These are phyloP conservation scores for Menidia menidia DNA, from an alignment of 2,797 vertebrate genomes.

Conservation along the genomic window DNA sequence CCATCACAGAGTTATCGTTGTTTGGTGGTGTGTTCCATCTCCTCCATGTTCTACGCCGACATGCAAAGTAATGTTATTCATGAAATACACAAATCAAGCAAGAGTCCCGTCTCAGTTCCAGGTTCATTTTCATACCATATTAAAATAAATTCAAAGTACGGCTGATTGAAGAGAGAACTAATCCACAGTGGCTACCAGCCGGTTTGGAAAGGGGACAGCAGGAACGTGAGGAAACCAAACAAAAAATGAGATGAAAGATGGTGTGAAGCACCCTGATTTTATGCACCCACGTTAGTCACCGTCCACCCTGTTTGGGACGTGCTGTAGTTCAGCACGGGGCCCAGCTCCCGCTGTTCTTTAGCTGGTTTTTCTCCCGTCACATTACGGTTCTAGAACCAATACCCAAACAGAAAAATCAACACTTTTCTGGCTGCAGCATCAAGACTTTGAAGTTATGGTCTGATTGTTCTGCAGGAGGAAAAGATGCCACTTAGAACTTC, in stretches of 20 bases:
- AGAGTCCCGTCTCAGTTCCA: neutral
- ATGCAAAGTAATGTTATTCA: no score
- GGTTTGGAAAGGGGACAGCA: neutral
- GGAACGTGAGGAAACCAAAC: neutral
- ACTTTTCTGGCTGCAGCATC: no score
- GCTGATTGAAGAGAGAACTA: neutral
- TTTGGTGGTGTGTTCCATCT: no score
- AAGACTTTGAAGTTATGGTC: no score
- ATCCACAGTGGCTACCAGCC: no score
- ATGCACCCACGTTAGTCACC: neutral
- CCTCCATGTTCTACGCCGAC: no score
- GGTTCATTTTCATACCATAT: constrained; percentile 4
- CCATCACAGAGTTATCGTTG: no score
- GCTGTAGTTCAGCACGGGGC: no score
- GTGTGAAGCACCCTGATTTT: neutral
- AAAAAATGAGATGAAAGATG: neutral
- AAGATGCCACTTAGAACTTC: constrained; percentile 9
- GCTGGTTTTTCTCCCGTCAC: no score
- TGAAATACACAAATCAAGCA: no score
- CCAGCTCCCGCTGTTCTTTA: no score
- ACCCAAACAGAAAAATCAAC: no score
- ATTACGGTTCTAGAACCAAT: neutral
- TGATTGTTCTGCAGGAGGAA: constrained; percentile 19
- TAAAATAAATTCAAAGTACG: neutral
- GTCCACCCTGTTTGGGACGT: neutral